phyloP scores from a whole-genome alignment of 1,140 invertebrate genomes.

The Drosophila ohnishii region DNA sequence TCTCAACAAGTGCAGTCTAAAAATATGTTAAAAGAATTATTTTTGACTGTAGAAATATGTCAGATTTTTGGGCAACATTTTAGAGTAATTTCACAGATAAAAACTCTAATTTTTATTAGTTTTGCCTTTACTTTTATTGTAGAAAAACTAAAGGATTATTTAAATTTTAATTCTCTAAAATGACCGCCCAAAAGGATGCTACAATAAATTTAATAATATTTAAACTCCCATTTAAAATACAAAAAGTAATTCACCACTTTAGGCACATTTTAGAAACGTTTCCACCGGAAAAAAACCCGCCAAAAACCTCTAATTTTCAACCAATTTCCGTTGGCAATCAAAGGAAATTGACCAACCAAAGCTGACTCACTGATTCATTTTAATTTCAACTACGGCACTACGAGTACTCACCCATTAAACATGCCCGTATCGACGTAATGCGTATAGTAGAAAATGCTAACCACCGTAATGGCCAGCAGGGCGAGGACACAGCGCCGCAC shows the following conservation, averaged over 20 bases:
- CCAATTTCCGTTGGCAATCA: conserved; percentile 6
- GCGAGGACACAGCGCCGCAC: conserved; percentile 88
- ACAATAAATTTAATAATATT: too few relatives aligned
- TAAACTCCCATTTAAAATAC: neutral
- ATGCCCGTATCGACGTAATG: conserved; percentile 88
- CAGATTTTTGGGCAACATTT: too few relatives aligned
- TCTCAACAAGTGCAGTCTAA: neutral
- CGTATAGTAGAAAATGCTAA: conserved; percentile 90
- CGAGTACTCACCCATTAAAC: conserved; percentile 86
- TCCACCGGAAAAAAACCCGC: neutral
- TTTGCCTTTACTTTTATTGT: too few relatives aligned
- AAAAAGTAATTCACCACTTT: fast-evolving
- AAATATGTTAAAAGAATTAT: neutral
- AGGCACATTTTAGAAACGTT: neutral
- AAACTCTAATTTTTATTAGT: too few relatives aligned
- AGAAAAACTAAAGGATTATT: too few relatives aligned
- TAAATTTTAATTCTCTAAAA: too few relatives aligned
- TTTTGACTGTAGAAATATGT: too few relatives aligned
- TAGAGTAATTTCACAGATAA: too few relatives aligned
- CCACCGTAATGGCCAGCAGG: conserved; percentile 87
- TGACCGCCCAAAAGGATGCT: too few relatives aligned
- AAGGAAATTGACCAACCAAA: neutral
- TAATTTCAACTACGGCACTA: conserved; percentile 1
- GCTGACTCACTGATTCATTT: conserved; percentile 19
- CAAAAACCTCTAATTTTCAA: conserved; percentile 5